Conservation (phyloP, 1,140 invertebrate genomes). For the Habropoda laboriosa region DNA sequence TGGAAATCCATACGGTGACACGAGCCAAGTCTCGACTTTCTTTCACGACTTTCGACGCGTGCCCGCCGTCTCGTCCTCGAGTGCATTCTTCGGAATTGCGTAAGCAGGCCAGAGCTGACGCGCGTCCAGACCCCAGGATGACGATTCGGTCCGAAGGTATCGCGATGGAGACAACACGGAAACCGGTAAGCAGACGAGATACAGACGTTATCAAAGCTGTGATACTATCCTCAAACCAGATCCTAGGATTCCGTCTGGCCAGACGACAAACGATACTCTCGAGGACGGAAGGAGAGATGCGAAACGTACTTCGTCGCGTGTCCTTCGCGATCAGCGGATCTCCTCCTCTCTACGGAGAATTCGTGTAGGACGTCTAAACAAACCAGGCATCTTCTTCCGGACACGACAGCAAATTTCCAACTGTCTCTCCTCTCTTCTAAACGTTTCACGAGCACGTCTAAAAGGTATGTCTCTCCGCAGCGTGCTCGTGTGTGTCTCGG, state of each 20-base stretch:
- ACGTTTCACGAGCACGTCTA: background rate
- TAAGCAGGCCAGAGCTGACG: background rate
- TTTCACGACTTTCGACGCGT: background rate
- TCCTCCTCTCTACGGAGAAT: constrained; percentile 18
- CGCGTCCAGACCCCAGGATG: too few species aligned
- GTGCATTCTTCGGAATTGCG: background rate
- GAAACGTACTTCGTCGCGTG: constrained; percentile 1
- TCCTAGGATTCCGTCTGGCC: constrained; percentile 24
- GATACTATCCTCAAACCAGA: constrained; percentile 45
- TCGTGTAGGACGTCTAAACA: background rate
- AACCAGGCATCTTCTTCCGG: constrained; percentile 23
- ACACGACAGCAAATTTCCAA: constrained; percentile 40
- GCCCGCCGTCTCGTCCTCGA: background rate
- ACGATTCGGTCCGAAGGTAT: background rate
- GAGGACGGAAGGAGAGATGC: constrained; percentile 23
- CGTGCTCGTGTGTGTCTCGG: too few species aligned
- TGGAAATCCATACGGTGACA: background rate
- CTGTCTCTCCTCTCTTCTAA: constrained; percentile 9
- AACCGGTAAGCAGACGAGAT: constrained; percentile 1
- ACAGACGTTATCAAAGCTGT: constrained; percentile 16
- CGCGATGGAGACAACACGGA: constrained; percentile 14
- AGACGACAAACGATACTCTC: constrained; percentile 43
- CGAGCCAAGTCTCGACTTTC: background rate
- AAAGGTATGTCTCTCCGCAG: too few species aligned
- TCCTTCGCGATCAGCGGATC: constrained; percentile 35